Conservation (phyloP, 1,140 invertebrate genomes). For the Aricia agestis region DNA sequence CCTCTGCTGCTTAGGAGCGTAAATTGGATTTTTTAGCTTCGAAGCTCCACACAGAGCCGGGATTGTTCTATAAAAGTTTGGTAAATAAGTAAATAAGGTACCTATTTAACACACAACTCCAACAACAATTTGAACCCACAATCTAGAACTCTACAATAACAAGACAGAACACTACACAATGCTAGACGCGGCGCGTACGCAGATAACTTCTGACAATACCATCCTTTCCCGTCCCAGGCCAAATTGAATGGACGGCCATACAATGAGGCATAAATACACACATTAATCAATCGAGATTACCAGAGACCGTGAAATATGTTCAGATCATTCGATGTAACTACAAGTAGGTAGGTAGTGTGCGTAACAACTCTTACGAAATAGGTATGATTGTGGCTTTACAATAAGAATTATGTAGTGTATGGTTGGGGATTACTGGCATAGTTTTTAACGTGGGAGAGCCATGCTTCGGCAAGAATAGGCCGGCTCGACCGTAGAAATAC, state of each 20-base stretch:
- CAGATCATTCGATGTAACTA: conserved; percentile 28
- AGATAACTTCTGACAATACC: not conserved
- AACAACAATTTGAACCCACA: no score
- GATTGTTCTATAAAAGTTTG: no score
- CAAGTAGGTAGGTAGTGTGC: not conserved
- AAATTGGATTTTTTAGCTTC: no score
- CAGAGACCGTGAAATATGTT: conserved; percentile 39
- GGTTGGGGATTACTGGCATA: no score
- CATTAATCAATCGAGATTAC: conserved; percentile 47
- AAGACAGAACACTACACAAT: not conserved
- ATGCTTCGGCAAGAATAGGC: no score
- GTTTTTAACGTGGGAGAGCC: no score
- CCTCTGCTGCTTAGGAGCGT: no score
- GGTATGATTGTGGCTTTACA: no score
- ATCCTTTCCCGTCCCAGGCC: conserved; percentile 23
- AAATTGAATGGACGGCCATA: conserved; percentile 22
- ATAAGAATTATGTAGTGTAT: no score
- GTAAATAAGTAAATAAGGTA: not conserved
- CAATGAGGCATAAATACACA: conserved; percentile 37
- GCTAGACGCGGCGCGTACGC: not conserved
- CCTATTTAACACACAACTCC: no score
- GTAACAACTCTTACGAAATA: not conserved
- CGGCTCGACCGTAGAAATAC: no score
- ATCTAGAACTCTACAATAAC: not conserved
- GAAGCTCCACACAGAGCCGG: no score